phyloP scores from a whole-genome alignment of 2,888 invertebrate species.

The Drepana falcataria region DNA sequence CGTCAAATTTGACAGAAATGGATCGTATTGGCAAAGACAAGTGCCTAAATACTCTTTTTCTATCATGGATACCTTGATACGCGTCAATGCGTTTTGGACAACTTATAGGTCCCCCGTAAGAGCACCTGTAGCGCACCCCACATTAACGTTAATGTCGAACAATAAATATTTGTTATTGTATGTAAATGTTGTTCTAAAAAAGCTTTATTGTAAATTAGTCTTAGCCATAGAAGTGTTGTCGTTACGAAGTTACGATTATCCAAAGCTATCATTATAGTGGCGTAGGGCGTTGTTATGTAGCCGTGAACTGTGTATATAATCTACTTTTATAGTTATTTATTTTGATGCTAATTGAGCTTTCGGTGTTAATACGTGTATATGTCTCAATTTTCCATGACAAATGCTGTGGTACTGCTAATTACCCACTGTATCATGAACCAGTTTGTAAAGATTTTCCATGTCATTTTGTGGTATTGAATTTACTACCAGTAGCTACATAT shows the following conservation, averaged over 20 bases:
- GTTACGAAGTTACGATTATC: slow-evolving; percentile 66
- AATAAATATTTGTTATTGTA: slow-evolving; percentile 58
- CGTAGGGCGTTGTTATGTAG: slow-evolving; percentile 57
- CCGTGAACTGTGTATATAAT: slow-evolving; percentile 57
- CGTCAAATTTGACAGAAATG: neutral
- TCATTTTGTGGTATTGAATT: slow-evolving; percentile 17
- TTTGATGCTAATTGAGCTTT: slow-evolving; percentile 61
- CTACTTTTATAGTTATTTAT: slow-evolving; percentile 67
- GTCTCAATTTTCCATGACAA: slow-evolving; percentile 64
- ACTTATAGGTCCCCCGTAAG: neutral
- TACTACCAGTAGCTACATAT: slow-evolving; percentile 14
- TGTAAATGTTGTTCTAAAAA: slow-evolving; percentile 73
- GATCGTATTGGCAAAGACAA: neutral
- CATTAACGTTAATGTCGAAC: slow-evolving; percentile 47
- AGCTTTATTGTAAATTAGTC: slow-evolving; percentile 76
- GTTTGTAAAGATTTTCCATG: slow-evolving; percentile 7
- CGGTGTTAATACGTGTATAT: slow-evolving; percentile 45
- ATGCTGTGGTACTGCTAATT: slow-evolving; percentile 31
- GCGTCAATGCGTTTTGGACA: neutral
- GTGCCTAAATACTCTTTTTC: slow-evolving; percentile 1
- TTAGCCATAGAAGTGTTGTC: slow-evolving; percentile 62
- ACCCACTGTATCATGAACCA: slow-evolving; percentile 12
- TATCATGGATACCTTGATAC: neutral
- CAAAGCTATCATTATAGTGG: slow-evolving; percentile 66
- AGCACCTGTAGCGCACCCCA: slow-evolving; percentile 39